Evolutionary conservation across 2,113 vertebrate species (phyloP), one percentile per base, ranked within the genome.

Genomic region (Spilogale gracilis): DNA sequence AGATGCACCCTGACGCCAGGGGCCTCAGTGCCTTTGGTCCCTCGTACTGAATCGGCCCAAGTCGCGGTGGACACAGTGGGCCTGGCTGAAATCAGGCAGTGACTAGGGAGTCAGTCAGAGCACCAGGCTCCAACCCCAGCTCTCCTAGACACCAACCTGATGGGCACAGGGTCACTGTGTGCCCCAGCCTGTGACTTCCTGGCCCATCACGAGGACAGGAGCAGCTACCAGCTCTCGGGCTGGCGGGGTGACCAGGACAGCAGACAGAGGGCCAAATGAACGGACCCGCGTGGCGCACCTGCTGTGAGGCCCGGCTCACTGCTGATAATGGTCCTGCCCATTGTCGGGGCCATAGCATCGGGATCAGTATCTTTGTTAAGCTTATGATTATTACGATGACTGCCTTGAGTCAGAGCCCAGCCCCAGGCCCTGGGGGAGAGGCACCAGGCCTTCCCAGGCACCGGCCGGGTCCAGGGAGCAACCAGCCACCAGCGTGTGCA

Each of bases 121-220:
- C 76, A n/a, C 3, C 30, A 52, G 78, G 23, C 21, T 30, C 50
- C 12, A n/a, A 16, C 74, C 13, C 45, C 67, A 11, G 67, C 45
- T 43, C 14, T 23, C 61, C 30, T 7, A 3, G 0, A 1, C 0
- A 1, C 81, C 5, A 63, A 27, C 80, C 74, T 30, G 21, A 6
- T 6, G 54, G 58, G 9, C 0, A 2, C 9, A 18, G 0, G 10
- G 27, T 18, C 14, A 1, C 18, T 4, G 21, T 30, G 3, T 20
- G 65, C 23, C 38, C 5, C 56, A 2, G n/a, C 45, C 54, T 38
- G 63, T 6, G 18, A 17, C 17, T 14, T 45, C 61, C 52, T 52
- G 30, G 2, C n/a, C 63, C n/a, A 8, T 5, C 9, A 13, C 27
- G 52, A n/a, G 56, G 17, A 9, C 14, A 27, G 10, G 38, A 20